Evolutionary conservation across 2,888 invertebrate species (phyloP).

Genomic region (Arctia plantaginis): DNA sequence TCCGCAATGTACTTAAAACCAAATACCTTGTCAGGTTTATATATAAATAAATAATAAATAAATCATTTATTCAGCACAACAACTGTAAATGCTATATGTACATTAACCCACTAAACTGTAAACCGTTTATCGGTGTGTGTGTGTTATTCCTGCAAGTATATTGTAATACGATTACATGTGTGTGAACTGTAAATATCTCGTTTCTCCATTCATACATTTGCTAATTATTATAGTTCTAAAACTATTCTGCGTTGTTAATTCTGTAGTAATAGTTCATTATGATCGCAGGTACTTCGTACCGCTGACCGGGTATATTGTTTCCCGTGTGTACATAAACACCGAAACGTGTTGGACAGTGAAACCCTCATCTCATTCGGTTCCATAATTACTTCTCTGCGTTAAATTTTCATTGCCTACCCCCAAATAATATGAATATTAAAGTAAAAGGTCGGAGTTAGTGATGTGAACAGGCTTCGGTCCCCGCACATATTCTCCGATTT

Average conservation of each 20-base stretch:
- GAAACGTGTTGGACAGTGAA: constrained; percentile 43
- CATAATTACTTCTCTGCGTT: constrained; percentile 53
- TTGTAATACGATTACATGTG: too few species aligned
- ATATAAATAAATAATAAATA: too few species aligned
- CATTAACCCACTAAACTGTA: too few species aligned
- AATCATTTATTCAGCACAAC: too few species aligned
- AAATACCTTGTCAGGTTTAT: too few species aligned
- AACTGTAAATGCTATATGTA: too few species aligned
- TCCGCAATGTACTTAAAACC: constrained; percentile 9
- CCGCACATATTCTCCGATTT: constrained; percentile 48
- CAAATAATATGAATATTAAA: constrained; percentile 58
- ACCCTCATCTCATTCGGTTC: constrained; percentile 47
- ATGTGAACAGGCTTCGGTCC: constrained; percentile 41
- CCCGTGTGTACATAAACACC: constrained; percentile 24
- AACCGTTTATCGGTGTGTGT: too few species aligned
- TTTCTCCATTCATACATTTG: too few species aligned
- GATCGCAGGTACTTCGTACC: not conserved
- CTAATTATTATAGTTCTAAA: too few species aligned
- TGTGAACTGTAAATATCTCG: too few species aligned
- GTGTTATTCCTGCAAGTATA: too few species aligned
- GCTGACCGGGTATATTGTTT: not conserved
- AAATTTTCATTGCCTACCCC: constrained; percentile 54
- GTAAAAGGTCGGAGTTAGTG: constrained; percentile 54
- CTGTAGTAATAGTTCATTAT: not conserved
- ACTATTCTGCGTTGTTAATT: too few species aligned